A percentile compares a stretch with the other conserved stretches of the same genome.
Evolutionary conservation across 2,797 vertebrate species (phyloP).

Genomic region (Trichosurus vulpecula): DNA sequence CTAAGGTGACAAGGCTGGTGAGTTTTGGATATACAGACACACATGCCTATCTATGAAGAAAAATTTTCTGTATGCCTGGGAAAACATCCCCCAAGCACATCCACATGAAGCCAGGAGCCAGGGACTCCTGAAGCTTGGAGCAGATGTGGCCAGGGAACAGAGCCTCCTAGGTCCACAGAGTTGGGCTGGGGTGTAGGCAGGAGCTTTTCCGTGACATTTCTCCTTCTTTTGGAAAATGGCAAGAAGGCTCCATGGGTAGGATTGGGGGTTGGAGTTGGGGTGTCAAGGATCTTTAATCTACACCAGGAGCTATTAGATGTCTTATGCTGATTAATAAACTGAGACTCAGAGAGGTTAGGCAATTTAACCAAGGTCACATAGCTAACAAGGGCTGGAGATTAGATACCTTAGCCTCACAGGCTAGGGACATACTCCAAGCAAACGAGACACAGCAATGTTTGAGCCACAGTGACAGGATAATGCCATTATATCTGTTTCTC

Average conservation of each 20-base stretch:
- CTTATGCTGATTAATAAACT: neutral
- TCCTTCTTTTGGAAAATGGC: constrained; percentile 13
- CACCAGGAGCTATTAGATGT: constrained; percentile 29
- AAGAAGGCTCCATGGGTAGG: neutral
- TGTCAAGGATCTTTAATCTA: neutral
- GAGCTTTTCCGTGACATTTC: neutral
- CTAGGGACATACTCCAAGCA: neutral
- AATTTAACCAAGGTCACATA: neutral
- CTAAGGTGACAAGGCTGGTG: neutral
- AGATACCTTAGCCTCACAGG: neutral
- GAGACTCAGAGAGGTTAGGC: neutral
- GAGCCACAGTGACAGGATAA: neutral
- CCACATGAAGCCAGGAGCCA: constrained; percentile 7
- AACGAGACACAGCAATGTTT: neutral
- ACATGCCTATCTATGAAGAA: constrained; percentile 73
- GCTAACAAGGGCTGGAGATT: neutral
- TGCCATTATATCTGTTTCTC: neutral
- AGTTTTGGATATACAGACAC: constrained; percentile 61
- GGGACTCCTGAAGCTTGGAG: neutral
- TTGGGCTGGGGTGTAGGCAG: neutral
- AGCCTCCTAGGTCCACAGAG: neutral
- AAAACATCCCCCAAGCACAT: constrained; percentile 39
- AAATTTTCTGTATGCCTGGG: constrained; percentile 60
- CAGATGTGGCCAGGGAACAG: neutral
- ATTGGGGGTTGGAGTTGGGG: neutral